phyloP scores from a whole-genome alignment of 2,888 invertebrate genomes.

The Galerucella nymphaeae region DNA sequence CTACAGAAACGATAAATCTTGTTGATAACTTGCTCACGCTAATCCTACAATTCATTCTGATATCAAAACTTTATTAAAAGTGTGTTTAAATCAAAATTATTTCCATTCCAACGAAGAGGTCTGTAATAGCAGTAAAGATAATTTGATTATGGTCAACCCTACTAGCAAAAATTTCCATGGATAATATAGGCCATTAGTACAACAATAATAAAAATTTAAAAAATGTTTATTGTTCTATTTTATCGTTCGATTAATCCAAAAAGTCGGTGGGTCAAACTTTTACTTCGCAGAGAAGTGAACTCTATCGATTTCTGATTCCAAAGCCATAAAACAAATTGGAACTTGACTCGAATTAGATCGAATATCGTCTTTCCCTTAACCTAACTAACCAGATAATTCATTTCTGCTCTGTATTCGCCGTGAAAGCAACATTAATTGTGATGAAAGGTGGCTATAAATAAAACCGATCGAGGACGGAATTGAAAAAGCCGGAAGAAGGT shows the following conservation, averaged over 20 bases:
- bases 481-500: constrained; percentile 32
- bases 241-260: background rate
- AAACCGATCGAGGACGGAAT: constrained; percentile 33
- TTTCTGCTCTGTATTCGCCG: constrained; percentile 30
- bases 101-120: no score
- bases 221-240: background rate
- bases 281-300: background rate
- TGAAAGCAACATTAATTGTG: constrained; percentile 34
- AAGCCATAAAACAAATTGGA: constrained; percentile 46
- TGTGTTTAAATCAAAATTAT: no score
- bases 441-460: constrained; percentile 37
- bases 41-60: no score
- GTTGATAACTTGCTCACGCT: no score
- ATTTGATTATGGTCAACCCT: no score
- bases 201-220: background rate
- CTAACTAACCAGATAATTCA: constrained; percentile 38
- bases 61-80: no score
- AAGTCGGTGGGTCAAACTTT: background rate
- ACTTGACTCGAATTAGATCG: constrained; percentile 38
- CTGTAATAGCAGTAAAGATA: no score
- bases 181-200: no score
- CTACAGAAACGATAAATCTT: no score
- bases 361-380: constrained; percentile 33
- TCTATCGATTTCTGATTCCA: constrained; percentile 53
- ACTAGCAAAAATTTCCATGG: no score